phyloP scores from a whole-genome alignment of 2,797 vertebrate species.

The Mormyrops boulengeri region DNA sequence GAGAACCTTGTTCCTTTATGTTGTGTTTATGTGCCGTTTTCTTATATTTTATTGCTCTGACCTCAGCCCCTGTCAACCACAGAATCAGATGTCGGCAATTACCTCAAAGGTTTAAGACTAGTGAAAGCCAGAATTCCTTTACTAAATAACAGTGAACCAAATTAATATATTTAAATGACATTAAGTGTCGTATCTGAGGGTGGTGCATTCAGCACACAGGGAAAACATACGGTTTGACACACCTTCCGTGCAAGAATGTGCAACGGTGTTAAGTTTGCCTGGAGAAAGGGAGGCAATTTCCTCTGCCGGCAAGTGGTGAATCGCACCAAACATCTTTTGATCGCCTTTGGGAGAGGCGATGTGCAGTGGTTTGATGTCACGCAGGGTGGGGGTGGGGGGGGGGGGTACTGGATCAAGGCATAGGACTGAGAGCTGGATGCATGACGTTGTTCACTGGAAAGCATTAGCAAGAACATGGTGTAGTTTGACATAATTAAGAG shows the following conservation, averaged over 20 bases:
- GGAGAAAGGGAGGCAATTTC: background rate
- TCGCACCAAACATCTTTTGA: background rate
- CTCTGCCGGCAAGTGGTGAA: background rate
- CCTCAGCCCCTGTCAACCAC: background rate
- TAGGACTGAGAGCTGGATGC: background rate
- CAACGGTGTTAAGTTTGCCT: background rate
- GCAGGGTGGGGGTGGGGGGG: background rate
- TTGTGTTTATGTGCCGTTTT: background rate
- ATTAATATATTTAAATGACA: background rate
- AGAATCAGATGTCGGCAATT: background rate
- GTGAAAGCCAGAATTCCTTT: background rate
- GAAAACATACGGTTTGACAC: background rate
- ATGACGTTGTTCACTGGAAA: background rate
- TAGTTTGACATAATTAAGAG: background rate
- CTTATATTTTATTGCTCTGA: background rate
- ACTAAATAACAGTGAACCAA: background rate
- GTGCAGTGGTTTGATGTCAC: background rate
- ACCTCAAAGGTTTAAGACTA: background rate
- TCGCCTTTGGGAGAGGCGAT: background rate
- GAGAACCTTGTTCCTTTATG: background rate
- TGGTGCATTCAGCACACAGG: background rate
- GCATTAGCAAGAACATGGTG: background rate
- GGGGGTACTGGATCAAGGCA: background rate
- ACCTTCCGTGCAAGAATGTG: background rate
- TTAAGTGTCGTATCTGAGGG: background rate